phyloP scores from a whole-genome alignment of 2,797 vertebrate species.

The Danio aesculapii region DNA sequence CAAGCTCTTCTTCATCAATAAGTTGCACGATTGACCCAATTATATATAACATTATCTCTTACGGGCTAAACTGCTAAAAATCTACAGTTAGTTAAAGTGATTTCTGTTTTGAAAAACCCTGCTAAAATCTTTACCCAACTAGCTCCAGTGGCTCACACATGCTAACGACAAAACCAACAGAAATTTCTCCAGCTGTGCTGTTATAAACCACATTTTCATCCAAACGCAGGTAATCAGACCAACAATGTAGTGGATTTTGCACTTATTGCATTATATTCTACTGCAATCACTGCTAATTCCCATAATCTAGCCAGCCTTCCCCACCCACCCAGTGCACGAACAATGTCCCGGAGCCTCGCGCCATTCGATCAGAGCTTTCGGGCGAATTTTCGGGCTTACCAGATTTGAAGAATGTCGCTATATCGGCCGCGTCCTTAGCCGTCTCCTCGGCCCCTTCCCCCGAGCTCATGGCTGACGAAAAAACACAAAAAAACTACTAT shows the following conservation, averaged over 20 bases:
- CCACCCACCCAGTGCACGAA: conserved; percentile 50
- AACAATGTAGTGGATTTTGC: not conserved
- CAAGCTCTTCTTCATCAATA: not conserved
- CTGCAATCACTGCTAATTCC: not conserved
- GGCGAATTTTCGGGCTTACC: conserved; percentile 79
- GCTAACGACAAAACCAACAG: conserved; percentile 1
- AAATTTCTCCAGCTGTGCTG: not conserved
- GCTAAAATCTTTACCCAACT: not conserved
- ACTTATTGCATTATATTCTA: not conserved
- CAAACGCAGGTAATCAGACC: not conserved
- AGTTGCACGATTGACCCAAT: not conserved
- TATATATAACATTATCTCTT: not conserved
- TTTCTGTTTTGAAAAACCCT: not conserved
- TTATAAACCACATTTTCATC: not conserved
- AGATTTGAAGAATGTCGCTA: conserved; percentile 91
- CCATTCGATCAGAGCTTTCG: conserved; percentile 59
- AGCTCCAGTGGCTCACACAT: not conserved
- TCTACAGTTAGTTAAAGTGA: not conserved
- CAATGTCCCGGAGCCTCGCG: conserved; percentile 66
- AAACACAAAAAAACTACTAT: conserved; percentile 50
- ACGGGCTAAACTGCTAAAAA: not conserved
- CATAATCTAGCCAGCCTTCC: not conserved
- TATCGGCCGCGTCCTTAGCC: conserved; percentile 92
- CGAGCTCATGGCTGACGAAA: conserved; percentile 83
- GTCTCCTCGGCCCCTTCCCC: conserved; percentile 92